Evolutionary conservation across 37 sponge, comb jelly and placozoan species (phyloP).

Genomic region (Diacarnus erythraeanus): DNA sequence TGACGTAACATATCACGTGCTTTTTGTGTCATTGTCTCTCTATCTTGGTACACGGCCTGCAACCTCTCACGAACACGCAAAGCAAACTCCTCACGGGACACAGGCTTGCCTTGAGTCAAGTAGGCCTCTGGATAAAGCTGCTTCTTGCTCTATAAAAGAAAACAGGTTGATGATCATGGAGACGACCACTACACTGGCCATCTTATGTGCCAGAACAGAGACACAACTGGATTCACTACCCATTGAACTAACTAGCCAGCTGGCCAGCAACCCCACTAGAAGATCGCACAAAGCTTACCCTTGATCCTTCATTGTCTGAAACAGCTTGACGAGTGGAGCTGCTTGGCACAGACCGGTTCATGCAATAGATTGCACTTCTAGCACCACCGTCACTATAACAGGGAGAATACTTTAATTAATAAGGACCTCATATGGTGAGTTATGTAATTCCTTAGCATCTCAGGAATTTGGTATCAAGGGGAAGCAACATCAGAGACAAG

Average conservation of each 20-base stretch:
- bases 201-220: not conserved
- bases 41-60: conserved; percentile 51
- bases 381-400: not conserved
- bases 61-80: conserved; percentile 50
- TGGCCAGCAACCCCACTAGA: too few relatives aligned
- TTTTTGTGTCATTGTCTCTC: conserved; percentile 40
- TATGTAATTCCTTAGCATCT: too few relatives aligned
- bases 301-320: not conserved
- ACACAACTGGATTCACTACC: too few relatives aligned
- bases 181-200: not conserved
- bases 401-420: too few relatives aligned
- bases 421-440: too few relatives aligned
- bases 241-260: too few relatives aligned
- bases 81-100: conserved; percentile 51
- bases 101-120: conserved; percentile 9
- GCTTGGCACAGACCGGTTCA: not conserved
- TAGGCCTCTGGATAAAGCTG: not conserved
- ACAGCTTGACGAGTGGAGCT: not conserved
- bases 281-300: not conserved
- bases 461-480: too few relatives aligned
- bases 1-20: conserved; percentile 41
- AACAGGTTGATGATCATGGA: not conserved
- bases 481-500: too few relatives aligned
- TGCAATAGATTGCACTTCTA: not conserved
- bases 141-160: not conserved